These are phyloP conservation scores for Copidosoma floridanum DNA, from an alignment of 1,140 invertebrate species.

Conservation along the genomic window DNA sequence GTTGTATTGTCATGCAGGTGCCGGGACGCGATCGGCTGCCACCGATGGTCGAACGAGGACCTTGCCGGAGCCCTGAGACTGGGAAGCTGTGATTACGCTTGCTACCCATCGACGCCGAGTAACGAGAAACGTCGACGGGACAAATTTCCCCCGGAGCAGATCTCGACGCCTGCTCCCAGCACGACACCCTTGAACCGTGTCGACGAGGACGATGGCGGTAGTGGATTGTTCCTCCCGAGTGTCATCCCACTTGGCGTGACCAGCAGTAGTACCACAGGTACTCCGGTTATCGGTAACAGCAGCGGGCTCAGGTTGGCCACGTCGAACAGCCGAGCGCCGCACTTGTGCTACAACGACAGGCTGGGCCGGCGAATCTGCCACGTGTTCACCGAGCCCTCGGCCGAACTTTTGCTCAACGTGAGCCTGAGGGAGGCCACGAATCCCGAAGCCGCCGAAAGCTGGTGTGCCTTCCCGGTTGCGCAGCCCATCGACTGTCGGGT, in stretches of 20 bases:
- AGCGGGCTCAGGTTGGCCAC: not conserved
- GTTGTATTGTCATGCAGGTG: constrained; percentile 52
- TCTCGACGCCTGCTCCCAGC: too few species aligned
- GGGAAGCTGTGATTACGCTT: constrained; percentile 61
- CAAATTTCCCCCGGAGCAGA: constrained; percentile 6
- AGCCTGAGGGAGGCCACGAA: constrained; percentile 55
- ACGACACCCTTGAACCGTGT: constrained; percentile 1
- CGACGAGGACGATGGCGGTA: constrained; percentile 43
- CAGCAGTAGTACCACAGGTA: not conserved
- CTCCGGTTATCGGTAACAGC: not conserved
- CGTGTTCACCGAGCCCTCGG: constrained; percentile 65
- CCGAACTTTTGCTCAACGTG: constrained; percentile 57
- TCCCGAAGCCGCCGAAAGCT: constrained; percentile 49
- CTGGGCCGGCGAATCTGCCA: constrained; percentile 58
- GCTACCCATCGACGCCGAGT: constrained; percentile 48
- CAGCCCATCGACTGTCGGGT: constrained; percentile 61
- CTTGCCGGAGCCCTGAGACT: constrained; percentile 55
- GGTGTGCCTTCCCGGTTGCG: constrained; percentile 61
- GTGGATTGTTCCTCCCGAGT: too few species aligned
- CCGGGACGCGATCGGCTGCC: constrained; percentile 61
- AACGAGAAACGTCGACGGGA: constrained; percentile 19
- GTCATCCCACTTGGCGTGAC: not conserved
- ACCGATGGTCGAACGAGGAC: constrained; percentile 63
- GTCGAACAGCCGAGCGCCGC: constrained; percentile 55
- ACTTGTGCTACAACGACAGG: constrained; percentile 60